Percentiles rank a stretch among this genome's conserved stretches.
Conservation (phyloP, 1,140 invertebrate genomes). For the Drosophila tsacasi region DNA sequence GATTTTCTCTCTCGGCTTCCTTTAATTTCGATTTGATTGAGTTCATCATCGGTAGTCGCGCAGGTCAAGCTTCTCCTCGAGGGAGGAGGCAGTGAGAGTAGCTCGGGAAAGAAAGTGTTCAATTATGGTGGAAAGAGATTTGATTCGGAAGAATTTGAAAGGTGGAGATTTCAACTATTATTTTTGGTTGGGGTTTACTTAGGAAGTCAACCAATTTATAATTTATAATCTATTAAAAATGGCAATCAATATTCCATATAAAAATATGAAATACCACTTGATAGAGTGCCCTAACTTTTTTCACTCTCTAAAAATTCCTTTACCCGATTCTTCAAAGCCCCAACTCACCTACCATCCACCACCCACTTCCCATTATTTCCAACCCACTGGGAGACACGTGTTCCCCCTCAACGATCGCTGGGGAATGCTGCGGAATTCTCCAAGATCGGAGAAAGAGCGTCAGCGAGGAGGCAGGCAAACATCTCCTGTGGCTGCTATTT, state of each 20-base stretch:
- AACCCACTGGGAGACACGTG: conserved; percentile 62
- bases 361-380: not conserved
- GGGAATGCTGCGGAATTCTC: conserved; percentile 39
- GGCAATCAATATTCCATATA: not conserved
- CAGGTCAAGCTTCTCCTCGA: conserved; percentile 50
- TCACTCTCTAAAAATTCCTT: not conserved
- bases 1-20: conserved; percentile 15
- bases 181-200: not conserved
- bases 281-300: not conserved
- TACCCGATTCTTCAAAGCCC: not conserved
- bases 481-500: conserved; percentile 73
- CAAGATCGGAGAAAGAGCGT: conserved; percentile 3
- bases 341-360: not conserved
- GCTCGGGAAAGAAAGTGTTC: not conserved
- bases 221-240: not conserved
- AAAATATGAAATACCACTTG: not conserved
- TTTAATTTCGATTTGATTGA: conserved; percentile 44
- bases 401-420: conserved; percentile 66
- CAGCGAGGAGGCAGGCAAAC: conserved; percentile 28
- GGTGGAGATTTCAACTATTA: not conserved
- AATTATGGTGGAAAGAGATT: not conserved
- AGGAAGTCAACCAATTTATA: not conserved
- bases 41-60: conserved; percentile 51
- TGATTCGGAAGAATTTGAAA: not conserved
- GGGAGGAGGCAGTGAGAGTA: conserved; percentile 22